phyloP scores from a whole-genome alignment of 2,888 invertebrate genomes.

The Dryadula phaetusa region DNA sequence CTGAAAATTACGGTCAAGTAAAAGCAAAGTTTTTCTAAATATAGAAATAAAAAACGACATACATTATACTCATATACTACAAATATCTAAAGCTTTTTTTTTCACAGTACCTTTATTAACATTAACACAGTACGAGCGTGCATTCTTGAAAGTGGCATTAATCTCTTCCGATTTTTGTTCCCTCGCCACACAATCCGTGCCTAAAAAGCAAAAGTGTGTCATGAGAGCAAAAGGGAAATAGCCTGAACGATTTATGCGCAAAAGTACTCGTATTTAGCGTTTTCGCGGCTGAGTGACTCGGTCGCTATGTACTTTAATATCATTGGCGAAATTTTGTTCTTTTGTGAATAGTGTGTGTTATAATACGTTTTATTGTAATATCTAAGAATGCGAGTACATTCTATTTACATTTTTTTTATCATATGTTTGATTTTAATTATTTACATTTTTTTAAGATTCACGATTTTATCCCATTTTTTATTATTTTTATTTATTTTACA shows the following conservation, averaged over 20 bases:
- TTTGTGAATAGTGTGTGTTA: neutral
- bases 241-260: constrained; percentile 54
- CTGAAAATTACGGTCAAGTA: no score
- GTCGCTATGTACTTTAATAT: neutral
- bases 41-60: neutral
- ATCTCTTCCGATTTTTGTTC: constrained; percentile 61
- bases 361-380: no score
- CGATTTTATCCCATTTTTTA: no score
- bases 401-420: no score
- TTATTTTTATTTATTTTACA: no score
- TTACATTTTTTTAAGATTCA: no score
- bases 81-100: neutral
- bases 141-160: constrained; percentile 50
- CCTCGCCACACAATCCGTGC: constrained; percentile 54
- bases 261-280: constrained; percentile 52
- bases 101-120: constrained; percentile 22
- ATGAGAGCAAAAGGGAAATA: constrained; percentile 52
- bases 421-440: no score
- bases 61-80: neutral
- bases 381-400: no score
- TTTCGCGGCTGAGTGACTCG: constrained; percentile 32
- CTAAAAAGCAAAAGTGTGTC: constrained; percentile 61
- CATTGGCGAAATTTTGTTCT: neutral
- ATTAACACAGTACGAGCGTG: constrained; percentile 34
- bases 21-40: no score